Conservation (phyloP, 2,888 invertebrate species). For the Autographa gamma region DNA sequence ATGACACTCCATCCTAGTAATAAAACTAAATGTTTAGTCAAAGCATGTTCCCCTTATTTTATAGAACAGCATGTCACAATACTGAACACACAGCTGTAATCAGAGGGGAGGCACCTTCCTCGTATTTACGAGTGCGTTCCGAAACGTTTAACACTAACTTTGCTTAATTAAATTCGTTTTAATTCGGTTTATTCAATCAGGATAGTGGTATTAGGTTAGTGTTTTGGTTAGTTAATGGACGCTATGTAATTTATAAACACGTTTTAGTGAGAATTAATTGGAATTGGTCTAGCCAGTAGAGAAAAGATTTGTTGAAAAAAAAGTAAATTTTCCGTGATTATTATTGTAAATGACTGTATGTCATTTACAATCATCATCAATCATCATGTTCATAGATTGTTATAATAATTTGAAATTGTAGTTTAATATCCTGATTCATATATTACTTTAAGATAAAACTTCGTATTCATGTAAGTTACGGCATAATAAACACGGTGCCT, state of each 20-base stretch:
- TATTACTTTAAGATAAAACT: not conserved
- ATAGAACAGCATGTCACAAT: conserved; percentile 21
- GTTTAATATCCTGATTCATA: too few species aligned
- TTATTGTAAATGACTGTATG: too few species aligned
- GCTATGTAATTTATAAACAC: not conserved
- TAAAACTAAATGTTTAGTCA: conserved; percentile 6
- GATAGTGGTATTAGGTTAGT: not conserved
- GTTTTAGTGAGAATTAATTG: not conserved
- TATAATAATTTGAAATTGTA: too few species aligned
- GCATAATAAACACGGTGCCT: not conserved
- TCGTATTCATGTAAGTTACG: not conserved
- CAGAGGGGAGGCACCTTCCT: conserved; percentile 25
- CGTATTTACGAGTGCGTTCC: conserved; percentile 48
- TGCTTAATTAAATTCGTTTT: conserved; percentile 35
- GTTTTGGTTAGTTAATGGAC: not conserved
- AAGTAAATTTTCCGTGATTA: too few species aligned
- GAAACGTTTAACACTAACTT: conserved; percentile 39
- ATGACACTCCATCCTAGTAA: not conserved
- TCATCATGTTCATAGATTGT: too few species aligned
- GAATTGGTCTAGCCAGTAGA: not conserved
- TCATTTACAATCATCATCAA: too few species aligned
- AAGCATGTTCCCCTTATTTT: conserved; percentile 6
- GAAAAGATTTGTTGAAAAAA: not conserved
- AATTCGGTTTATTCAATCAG: conserved; percentile 3
- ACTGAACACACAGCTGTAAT: conserved; percentile 33